Conservation (phyloP, 64 coral and sea anemone species). For the Pocillopora verrucosa region DNA sequence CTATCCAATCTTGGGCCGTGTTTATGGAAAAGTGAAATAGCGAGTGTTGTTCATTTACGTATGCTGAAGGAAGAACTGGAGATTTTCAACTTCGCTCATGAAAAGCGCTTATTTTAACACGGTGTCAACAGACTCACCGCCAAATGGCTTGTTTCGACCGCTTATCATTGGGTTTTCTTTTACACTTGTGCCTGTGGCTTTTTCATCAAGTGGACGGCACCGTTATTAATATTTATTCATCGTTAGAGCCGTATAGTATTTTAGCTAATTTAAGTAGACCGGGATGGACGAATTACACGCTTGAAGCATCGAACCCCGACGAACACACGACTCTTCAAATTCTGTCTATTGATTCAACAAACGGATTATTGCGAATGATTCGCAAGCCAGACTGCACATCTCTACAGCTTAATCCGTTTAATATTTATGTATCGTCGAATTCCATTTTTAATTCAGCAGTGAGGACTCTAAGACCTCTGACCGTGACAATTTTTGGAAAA, state of each 20-base stretch:
- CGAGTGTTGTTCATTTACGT: background rate
- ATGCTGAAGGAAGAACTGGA: background rate
- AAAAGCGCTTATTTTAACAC: background rate
- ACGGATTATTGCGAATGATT: constrained; percentile 62
- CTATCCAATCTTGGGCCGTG: background rate
- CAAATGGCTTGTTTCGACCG: constrained; percentile 19
- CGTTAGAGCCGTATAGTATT: constrained; percentile 53
- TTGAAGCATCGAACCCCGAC: constrained; percentile 21
- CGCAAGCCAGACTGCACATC: constrained; percentile 64
- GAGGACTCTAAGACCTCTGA: constrained; percentile 24
- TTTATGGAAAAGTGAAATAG: constrained; percentile 22
- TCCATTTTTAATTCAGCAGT: constrained; percentile 42
- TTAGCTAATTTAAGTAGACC: constrained; percentile 63
- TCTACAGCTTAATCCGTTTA: constrained; percentile 61
- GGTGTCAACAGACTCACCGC: background rate
- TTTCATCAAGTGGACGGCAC: constrained; percentile 28
- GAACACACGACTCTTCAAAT: constrained; percentile 41
- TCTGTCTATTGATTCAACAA: constrained; percentile 56
- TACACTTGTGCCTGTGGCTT: background rate
- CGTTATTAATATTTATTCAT: constrained; percentile 74
- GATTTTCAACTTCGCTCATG: background rate
- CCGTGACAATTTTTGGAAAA: constrained; percentile 43
- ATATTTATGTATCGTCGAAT: constrained; percentile 54
- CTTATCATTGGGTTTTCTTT: background rate
- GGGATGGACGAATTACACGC: constrained; percentile 58